Percentiles rank a stretch among this genome's conserved stretches.
Evolutionary conservation across 2,797 vertebrate genomes (phyloP).

Genomic region (Falco peregrinus): DNA sequence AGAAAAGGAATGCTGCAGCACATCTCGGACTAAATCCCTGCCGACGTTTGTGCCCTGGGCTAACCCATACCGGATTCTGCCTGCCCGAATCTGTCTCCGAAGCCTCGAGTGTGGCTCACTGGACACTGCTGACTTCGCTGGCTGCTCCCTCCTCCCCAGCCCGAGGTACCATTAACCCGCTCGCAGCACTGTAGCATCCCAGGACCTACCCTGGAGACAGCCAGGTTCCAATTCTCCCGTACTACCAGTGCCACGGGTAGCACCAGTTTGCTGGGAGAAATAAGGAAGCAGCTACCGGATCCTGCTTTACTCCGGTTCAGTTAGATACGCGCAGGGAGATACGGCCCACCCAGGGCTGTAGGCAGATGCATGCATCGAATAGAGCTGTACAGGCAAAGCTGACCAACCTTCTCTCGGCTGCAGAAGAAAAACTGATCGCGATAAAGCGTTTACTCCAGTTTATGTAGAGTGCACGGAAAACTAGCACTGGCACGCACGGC

Average conservation of each 20-base stretch:
- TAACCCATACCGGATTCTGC: not conserved
- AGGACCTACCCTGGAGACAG: not conserved
- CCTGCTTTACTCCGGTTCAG: not conserved
- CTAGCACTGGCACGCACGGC: rapidly evolving
- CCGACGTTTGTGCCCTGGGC: conserved; percentile 40
- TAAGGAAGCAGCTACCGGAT: not conserved
- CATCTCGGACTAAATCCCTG: conserved; percentile 16
- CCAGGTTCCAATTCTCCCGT: not conserved
- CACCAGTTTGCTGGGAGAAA: not conserved
- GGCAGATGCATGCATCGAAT: not conserved
- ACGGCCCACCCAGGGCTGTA: not conserved
- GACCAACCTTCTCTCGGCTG: not conserved
- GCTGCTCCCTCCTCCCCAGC: conserved; percentile 42
- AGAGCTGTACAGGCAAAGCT: not conserved
- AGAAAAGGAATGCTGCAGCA: not conserved
- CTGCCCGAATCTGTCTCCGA: conserved; percentile 2
- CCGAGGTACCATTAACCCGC: conserved; percentile 6
- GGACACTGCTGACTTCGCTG: conserved; percentile 40
- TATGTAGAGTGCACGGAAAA: not conserved
- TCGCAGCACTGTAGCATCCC: not conserved
- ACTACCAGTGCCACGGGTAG: not conserved
- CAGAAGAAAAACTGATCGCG: not conserved
- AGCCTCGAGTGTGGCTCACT: not conserved
- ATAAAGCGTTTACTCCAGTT: not conserved
- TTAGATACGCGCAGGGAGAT: rapidly evolving